A percentile compares a stretch with the other conserved stretches of the same genome.
Conservation (phyloP, 1,140 invertebrate genomes). For the Linepithema humile region DNA sequence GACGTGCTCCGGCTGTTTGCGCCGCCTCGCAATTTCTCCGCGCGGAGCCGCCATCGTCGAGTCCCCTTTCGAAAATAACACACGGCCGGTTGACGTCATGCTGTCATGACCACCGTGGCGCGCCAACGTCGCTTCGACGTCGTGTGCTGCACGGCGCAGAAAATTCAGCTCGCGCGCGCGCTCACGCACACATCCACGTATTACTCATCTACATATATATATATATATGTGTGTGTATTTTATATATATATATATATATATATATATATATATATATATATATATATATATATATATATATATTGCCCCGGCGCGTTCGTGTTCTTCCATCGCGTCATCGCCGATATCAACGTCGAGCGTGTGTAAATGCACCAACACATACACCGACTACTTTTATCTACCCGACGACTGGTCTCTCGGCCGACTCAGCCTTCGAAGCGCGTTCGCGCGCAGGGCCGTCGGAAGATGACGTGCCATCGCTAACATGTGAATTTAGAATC, state of each 20-base stretch:
- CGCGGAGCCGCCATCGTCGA: constrained; percentile 74
- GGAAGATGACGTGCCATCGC: neutral
- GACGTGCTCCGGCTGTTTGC: constrained; percentile 60
- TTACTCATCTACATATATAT: neutral
- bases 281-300: neutral
- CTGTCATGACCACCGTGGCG: constrained; percentile 69
- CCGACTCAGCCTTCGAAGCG: constrained; percentile 49
- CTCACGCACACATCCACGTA: neutral
- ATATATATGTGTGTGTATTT: neutral
- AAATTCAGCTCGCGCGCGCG: constrained; percentile 63
- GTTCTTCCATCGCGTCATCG: constrained; percentile 36
- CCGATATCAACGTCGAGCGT: neutral
- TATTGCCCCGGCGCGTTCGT: neutral
- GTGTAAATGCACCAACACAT: neutral
- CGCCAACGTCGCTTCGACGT: constrained; percentile 63
- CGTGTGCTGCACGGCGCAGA: constrained; percentile 70
- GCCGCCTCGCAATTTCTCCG: constrained; percentile 71
- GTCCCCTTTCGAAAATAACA: constrained; percentile 85
- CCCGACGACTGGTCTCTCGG: constrained; percentile 50
- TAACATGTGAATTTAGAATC: neutral
- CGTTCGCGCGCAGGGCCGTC: constrained; percentile 32
- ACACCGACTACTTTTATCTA: constrained; percentile 53
- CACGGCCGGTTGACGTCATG: constrained; percentile 83
- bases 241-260: neutral
- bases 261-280: neutral